Base-by-base conservation (phyloP, 2,797 vertebrate species). In the Enteromius fasciolatus region DNA sequence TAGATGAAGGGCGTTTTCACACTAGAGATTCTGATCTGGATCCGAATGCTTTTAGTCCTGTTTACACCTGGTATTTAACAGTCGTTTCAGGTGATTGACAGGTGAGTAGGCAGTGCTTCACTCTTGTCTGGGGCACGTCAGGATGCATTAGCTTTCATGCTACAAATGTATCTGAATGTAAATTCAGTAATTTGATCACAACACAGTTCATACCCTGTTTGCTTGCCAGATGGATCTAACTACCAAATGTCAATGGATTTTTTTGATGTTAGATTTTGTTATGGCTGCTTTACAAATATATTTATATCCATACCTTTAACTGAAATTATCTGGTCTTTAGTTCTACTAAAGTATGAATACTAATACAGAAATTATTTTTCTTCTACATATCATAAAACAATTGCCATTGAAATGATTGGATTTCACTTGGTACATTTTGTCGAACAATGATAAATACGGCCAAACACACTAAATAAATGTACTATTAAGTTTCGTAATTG, bases 21-120 rank as follows among this genome's bases (percentile, higher is more conserved):
- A 44, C 39, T 63, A 44, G 39, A 76, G 39, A 8, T 63, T 63
- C 18, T 54, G 70, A 73, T 73, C 28, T 52, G 70, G 10, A 73
- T 52, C n/a, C 33, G 20, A 57, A 75, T 75, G 52, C 73, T 18
- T 57, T 54, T 52, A 5, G 50, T 23, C 31, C 18, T 23, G 50
- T 57, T 75, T 59, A 73, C 11, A 36, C 28, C 48, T 73, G 70
- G 28, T 54, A n/a, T 75, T 50, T 23, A 5, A 23, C 9, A 18
- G 14, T 44, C 36, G 5, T 76, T 28, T 76, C 0, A 11, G 23
- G 50, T 57, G 50, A 57, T 46, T 76, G 74, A 76, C 74, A 63
- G 74, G 39, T 76, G 54, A 76, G 57, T 63, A 20, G 39, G 39
- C 3, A 1, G 57, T 41, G 2, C 57, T 76, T 76, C 31, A n/a